These are phyloP conservation scores for Barbus barbus DNA, from an alignment of 2,113 vertebrate species.

Conservation along the genomic window DNA sequence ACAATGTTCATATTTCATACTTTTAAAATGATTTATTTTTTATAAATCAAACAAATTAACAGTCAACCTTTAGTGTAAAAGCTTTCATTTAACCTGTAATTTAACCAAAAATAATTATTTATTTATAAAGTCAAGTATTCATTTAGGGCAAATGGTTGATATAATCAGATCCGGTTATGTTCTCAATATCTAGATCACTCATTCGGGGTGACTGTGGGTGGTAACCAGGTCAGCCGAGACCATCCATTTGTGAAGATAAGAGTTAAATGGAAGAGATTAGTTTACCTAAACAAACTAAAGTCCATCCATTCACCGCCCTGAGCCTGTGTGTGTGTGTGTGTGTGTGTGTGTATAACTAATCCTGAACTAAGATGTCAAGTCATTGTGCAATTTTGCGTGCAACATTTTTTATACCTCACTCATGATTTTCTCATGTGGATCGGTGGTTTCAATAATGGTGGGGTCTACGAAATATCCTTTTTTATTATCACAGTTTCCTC, in stretches of 20 bases:
- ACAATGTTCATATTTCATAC: no score
- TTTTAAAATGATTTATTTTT: no score
- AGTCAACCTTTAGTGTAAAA: not conserved
- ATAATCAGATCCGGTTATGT: not conserved
- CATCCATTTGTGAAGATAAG: not conserved
- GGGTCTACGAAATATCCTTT: constrained; percentile 90
- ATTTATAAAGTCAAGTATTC: not conserved
- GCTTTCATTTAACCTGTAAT: not conserved
- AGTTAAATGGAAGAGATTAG: constrained; percentile 24
- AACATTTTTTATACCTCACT: constrained; percentile 75
- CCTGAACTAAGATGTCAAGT: not conserved
- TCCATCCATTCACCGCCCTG: constrained; percentile 3
- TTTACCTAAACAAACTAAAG: constrained; percentile 49
- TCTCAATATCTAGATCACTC: constrained; percentile 1
- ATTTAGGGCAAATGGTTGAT: not conserved
- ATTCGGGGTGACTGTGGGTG: no score
- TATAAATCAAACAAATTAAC: no score
- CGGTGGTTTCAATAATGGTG: constrained; percentile 85
- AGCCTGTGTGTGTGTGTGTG: not conserved
- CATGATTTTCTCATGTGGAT: constrained; percentile 90
- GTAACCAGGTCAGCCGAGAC: not conserved
- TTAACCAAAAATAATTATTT: not conserved
- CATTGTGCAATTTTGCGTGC: no score
- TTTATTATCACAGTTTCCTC: constrained; percentile 80
- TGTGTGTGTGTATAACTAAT: no score